A percentile compares a stretch with the other conserved stretches of the same genome.
Evolutionary conservation across 1,140 invertebrate genomes (phyloP).

Genomic region (Anthonomus grandis): DNA sequence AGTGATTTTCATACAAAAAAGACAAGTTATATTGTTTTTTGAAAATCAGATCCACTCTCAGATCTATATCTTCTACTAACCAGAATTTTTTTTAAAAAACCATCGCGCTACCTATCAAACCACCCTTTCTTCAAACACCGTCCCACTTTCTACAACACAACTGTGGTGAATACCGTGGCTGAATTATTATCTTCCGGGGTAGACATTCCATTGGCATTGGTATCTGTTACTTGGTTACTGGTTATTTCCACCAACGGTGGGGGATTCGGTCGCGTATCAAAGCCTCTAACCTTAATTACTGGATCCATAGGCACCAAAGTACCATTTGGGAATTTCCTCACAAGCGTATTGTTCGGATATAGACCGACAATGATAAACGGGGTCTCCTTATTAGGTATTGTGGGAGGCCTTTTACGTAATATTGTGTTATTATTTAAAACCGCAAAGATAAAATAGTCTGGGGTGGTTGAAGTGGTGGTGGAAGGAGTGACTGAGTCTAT

Average conservation of each 20-base stretch:
- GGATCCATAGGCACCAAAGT: slow-evolving; percentile 64
- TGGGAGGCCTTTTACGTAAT: slow-evolving; percentile 66
- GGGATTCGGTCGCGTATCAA: slow-evolving; percentile 47
- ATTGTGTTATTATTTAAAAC: slow-evolving; percentile 72
- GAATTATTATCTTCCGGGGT: slow-evolving; percentile 12
- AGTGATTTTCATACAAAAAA: too few species aligned
- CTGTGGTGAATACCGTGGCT: slow-evolving; percentile 45
- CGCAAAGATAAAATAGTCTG: slow-evolving; percentile 67
- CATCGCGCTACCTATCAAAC: not conserved
- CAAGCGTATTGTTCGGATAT: slow-evolving; percentile 68
- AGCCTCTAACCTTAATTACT: slow-evolving; percentile 48
- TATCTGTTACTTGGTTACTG: slow-evolving; percentile 49
- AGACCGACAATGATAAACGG: slow-evolving; percentile 69
- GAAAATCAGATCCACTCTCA: too few species aligned
- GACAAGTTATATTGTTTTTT: too few species aligned
- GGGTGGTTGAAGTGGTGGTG: slow-evolving; percentile 46
- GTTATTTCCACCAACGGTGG: slow-evolving; percentile 46
- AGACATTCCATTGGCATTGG: slow-evolving; percentile 25
- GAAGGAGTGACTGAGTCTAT: slow-evolving; percentile 29
- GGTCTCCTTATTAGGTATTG: slow-evolving; percentile 62
- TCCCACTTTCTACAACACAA: slow-evolving; percentile 41
- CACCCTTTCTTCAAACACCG: slow-evolving; percentile 1
- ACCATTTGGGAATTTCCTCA: slow-evolving; percentile 70
- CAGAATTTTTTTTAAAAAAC: slow-evolving; percentile 4
- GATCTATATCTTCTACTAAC: too few species aligned